Base-by-base conservation (phyloP, 2,888 invertebrate genomes). In the Halictus ligatus region DNA sequence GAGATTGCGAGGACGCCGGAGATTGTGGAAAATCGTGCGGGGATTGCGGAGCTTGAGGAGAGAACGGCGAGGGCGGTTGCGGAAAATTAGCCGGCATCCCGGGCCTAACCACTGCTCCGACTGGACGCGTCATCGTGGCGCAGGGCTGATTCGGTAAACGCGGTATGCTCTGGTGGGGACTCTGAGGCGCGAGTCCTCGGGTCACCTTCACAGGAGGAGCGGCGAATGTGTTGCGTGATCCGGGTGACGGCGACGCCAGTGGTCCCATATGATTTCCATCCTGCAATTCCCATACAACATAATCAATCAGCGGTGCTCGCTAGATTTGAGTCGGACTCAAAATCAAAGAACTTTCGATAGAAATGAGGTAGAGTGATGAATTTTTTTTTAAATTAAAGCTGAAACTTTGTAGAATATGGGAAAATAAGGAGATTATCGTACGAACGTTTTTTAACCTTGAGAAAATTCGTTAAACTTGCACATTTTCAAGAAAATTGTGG, bases 31-130 rank as follows among this genome's bases (percentile, higher is more conserved):
- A 95, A 90, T 94, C 95, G 92, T 95, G 95, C 40, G 96, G 96
- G 75, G 95, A 96, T 88, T 95, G 95, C 21, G 95, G 95, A 13
- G 95, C 95, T 87, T 95, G 95, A 0, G 96, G 96, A 21, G 96
- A 96, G 81, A 95, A 95, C 3, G 95, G 95, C 25, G 95, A 95
- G 0, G 95, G 95, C 12, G 95, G 95, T 87, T 95, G 96, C 35
- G 94, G 88, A 73, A 94, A 95, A n/a, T 91, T 92, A 77, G 84
- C 92, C 21, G 94, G 90, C 78, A 95, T 89, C 0, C 93, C 94
- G 21, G 94, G 92, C n/a, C 95, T 92, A 8, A 93, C 91, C n/a
- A 92, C 92, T 50, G 91, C 86, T 12, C 91, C 91, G 54, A 92
- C 92, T 67, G 95, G 93, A 40, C 94, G 93, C 54, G 91, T 88